Conservation (phyloP, 2,888 invertebrate species). For the Eilema caniola region DNA sequence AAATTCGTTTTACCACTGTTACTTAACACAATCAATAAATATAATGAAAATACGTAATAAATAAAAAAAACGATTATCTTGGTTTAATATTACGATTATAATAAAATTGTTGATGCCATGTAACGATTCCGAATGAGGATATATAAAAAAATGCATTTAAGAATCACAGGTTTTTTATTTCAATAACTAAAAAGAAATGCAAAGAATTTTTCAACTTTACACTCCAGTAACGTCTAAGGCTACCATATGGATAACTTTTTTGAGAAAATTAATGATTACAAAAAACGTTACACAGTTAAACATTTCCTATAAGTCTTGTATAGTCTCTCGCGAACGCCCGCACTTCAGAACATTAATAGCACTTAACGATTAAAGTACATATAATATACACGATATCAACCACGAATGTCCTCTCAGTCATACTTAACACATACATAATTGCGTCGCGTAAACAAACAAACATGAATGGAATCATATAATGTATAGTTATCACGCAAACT, state of each 20-base stretch:
- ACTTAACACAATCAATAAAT: not conserved
- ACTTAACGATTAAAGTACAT: slow-evolving; percentile 79
- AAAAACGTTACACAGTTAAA: slow-evolving; percentile 85
- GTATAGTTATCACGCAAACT: slow-evolving; percentile 62
- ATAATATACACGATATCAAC: slow-evolving; percentile 69
- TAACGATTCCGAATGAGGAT: slow-evolving; percentile 13
- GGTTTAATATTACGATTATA: slow-evolving; percentile 4
- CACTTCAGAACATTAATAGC: slow-evolving; percentile 77
- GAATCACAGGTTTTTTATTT: slow-evolving; percentile 86
- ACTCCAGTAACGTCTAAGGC: slow-evolving; percentile 83
- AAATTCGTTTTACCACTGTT: not conserved
- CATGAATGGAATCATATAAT: slow-evolving; percentile 66
- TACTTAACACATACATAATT: slow-evolving; percentile 63
- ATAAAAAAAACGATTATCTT: not conserved
- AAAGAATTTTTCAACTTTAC: slow-evolving; percentile 82
- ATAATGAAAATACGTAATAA: not conserved
- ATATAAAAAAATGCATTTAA: slow-evolving; percentile 67
- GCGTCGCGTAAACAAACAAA: slow-evolving; percentile 58
- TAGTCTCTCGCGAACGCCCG: slow-evolving; percentile 80
- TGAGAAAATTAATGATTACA: slow-evolving; percentile 83
- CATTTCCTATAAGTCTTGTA: slow-evolving; percentile 86
- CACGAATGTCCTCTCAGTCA: slow-evolving; percentile 63
- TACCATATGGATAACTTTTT: slow-evolving; percentile 81
- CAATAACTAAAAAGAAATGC: slow-evolving; percentile 85
- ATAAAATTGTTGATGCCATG: not conserved